Evolutionary conservation across 2,888 invertebrate genomes (phyloP).

Genomic region (Apomyelois bistriatella): DNA sequence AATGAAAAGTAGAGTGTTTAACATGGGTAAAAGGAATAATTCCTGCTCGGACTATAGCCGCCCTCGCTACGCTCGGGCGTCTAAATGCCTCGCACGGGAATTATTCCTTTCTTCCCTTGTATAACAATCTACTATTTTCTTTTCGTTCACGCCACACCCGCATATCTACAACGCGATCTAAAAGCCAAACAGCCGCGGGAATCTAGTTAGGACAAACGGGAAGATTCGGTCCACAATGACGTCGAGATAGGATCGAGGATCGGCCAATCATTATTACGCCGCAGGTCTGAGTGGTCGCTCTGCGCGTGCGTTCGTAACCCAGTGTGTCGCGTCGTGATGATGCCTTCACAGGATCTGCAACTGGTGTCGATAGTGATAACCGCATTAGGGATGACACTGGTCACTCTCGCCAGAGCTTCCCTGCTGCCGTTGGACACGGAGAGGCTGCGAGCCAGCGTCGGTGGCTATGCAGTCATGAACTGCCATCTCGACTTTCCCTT

Average conservation of each 20-base stretch:
- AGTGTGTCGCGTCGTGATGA: background rate
- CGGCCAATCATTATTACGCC: background rate
- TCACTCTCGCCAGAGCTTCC: slow-evolving; percentile 21
- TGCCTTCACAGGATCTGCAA: background rate
- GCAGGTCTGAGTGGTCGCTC: background rate
- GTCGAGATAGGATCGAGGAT: background rate
- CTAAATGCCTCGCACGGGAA: no score
- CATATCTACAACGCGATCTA: background rate
- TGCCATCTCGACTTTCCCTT: slow-evolving; percentile 94
- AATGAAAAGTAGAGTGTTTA: no score
- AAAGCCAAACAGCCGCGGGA: background rate
- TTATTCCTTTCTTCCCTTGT: no score
- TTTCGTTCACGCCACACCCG: background rate
- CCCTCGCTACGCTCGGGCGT: no score
- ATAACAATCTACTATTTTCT: no score
- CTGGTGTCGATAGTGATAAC: background rate
- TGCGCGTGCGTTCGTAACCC: background rate
- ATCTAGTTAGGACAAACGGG: background rate
- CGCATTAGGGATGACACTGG: background rate
- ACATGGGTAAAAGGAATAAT: no score
- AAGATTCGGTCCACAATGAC: background rate
- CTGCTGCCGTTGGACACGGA: slow-evolving; percentile 64
- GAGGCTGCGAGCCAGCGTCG: slow-evolving; percentile 84
- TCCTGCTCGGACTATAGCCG: no score
- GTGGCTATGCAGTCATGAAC: slow-evolving; percentile 88